phyloP scores from a whole-genome alignment of 2,888 invertebrate species.

The Scaptomyza parva region DNA sequence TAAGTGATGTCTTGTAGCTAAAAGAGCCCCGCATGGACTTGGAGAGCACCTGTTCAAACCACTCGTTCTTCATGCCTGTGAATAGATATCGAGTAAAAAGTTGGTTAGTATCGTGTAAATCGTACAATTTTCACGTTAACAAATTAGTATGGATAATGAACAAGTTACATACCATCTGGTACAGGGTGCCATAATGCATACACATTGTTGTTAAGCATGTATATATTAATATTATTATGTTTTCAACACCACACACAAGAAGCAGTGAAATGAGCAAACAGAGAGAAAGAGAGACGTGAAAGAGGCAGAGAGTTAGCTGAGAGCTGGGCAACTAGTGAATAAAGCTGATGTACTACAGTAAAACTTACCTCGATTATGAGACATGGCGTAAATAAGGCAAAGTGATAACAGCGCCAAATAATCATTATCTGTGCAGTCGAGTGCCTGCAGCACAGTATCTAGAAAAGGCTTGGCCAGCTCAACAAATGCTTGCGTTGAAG shows the following conservation, averaged over 20 bases:
- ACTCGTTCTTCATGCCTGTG: conserved; percentile 92
- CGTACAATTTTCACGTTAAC: not conserved
- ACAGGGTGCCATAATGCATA: conserved; percentile 53
- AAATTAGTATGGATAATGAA: conserved; percentile 53
- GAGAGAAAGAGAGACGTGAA: conserved; percentile 29
- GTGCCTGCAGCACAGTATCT: conserved; percentile 93
- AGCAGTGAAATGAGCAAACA: conserved; percentile 56
- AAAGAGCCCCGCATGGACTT: conserved; percentile 86
- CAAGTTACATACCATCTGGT: conserved; percentile 80
- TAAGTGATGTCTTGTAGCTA: conserved; percentile 92
- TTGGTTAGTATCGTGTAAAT: conserved; percentile 65
- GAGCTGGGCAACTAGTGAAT: conserved; percentile 13
- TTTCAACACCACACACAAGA: conserved; percentile 54
- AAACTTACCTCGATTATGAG: conserved; percentile 94
- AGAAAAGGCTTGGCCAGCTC: conserved; percentile 88
- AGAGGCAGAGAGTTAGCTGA: conserved; percentile 38
- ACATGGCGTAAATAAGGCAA: conserved; percentile 96
- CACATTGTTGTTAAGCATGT: conserved; percentile 44
- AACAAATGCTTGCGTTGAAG: conserved; percentile 57
- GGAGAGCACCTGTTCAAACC: conserved; percentile 91
- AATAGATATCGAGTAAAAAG: not conserved
- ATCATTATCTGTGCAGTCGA: conserved; percentile 97
- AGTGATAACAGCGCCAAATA: conserved; percentile 96
- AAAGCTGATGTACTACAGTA: conserved; percentile 11
- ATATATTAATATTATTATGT: not conserved